These are phyloP conservation scores for Habroteleia sp. DNA, from an alignment of 2,888 invertebrate genomes.

Conservation along the genomic window DNA sequence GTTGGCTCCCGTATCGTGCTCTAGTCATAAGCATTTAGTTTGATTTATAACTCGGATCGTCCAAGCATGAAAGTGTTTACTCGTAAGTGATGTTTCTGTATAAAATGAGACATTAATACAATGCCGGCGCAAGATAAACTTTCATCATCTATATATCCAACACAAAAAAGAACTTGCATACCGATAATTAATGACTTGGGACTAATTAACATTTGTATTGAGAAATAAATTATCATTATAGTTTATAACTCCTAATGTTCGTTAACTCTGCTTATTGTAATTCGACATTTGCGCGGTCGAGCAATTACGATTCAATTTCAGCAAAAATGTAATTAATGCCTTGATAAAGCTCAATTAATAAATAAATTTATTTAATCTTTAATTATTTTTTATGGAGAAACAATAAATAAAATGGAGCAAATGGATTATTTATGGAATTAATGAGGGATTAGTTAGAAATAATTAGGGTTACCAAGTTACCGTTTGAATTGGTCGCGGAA, in stretches of 20 bases:
- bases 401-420: too few relatives aligned
- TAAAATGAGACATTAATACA: constrained; percentile 47
- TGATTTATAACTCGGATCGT: constrained; percentile 49
- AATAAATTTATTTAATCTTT: too few relatives aligned
- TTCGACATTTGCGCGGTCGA: too few relatives aligned
- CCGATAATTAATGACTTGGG: constrained; percentile 19
- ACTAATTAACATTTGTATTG: constrained; percentile 25
- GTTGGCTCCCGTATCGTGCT: constrained; percentile 20
- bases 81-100: constrained; percentile 43
- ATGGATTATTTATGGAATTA: too few relatives aligned
- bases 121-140: constrained; percentile 22
- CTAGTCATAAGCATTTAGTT: constrained; percentile 41
- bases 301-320: too few relatives aligned
- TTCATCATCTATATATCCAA: constrained; percentile 9
- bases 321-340: too few relatives aligned
- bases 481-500: background rate
- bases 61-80: constrained; percentile 43
- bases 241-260: background rate
- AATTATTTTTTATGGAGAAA: too few relatives aligned
- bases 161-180: background rate
- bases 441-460: too few relatives aligned
- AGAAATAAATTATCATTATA: background rate
- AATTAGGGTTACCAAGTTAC: too few relatives aligned
- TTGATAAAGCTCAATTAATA: too few relatives aligned
- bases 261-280: too few relatives aligned